Percentiles rank a stretch among this genome's conserved stretches.
phyloP scores from a whole-genome alignment of 2,113 vertebrate species.

The Actinemys pallida region DNA sequence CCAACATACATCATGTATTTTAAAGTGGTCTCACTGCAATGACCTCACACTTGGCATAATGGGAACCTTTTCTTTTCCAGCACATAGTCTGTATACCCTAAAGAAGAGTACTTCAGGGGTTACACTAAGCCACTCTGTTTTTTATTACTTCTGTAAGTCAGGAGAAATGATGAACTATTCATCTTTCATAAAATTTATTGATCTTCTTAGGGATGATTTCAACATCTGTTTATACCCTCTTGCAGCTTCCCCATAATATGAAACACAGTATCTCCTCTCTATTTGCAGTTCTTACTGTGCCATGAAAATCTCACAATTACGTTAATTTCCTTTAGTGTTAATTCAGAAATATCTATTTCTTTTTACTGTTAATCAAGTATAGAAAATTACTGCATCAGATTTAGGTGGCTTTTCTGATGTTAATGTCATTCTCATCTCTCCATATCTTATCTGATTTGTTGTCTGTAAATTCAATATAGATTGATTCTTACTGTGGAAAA shows the following conservation, averaged over 20 bases:
- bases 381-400: constrained; percentile 29
- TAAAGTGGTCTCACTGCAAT: background rate
- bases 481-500: background rate
- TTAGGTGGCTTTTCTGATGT: background rate
- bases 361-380: constrained; percentile 56
- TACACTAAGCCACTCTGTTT: constrained; percentile 1
- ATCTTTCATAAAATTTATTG: constrained; percentile 56
- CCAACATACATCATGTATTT: background rate
- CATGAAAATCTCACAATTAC: constrained; percentile 37
- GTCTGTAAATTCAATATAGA: background rate
- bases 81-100: background rate
- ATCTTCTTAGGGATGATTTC: constrained; percentile 58
- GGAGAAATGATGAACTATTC: constrained; percentile 49
- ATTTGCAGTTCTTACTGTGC: constrained; percentile 59
- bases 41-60: background rate
- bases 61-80: background rate
- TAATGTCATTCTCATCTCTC: background rate
- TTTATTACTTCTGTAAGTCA: constrained; percentile 56
- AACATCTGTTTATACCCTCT: constrained; percentile 34
- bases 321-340: constrained; percentile 40
- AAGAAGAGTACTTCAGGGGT: constrained; percentile 14
- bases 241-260: constrained; percentile 5
- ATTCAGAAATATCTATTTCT: constrained; percentile 18
- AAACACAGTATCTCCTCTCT: constrained; percentile 30
- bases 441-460: background rate